Conservation (phyloP, 2,113 vertebrate species). For the Eublepharis macularius region DNA sequence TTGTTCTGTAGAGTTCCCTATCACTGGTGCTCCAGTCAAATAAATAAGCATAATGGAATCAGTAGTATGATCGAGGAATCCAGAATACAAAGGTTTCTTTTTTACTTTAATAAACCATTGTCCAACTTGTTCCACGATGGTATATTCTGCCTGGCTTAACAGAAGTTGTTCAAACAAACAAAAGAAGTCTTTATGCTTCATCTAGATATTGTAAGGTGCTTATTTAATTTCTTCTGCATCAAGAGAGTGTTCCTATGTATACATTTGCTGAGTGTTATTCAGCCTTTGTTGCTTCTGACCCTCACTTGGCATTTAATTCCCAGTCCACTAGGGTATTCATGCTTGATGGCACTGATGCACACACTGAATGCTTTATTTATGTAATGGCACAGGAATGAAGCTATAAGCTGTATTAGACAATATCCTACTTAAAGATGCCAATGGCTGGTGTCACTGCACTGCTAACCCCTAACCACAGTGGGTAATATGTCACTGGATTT, state of each 20-base stretch:
- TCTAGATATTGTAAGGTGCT: slow-evolving; percentile 75
- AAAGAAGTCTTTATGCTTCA: slow-evolving; percentile 75
- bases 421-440: slow-evolving; percentile 64
- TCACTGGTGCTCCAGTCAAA: background rate
- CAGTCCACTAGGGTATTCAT: slow-evolving; percentile 80
- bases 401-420: slow-evolving; percentile 67
- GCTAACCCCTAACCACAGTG: slow-evolving; percentile 28
- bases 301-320: slow-evolving; percentile 86
- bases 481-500: slow-evolving; percentile 46
- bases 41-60: slow-evolving; percentile 44
- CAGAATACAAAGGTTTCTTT: slow-evolving; percentile 60
- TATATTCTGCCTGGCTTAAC: slow-evolving; percentile 76
- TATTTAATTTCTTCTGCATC: slow-evolving; percentile 75
- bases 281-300: slow-evolving; percentile 82
- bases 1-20: background rate
- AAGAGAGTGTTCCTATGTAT: slow-evolving; percentile 74
- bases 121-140: slow-evolving; percentile 76
- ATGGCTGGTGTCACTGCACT: slow-evolving; percentile 48
- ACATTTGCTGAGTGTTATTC: slow-evolving; percentile 85
- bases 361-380: slow-evolving; percentile 79
- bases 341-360: slow-evolving; percentile 79
- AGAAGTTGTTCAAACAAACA: slow-evolving; percentile 76
- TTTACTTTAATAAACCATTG: slow-evolving; percentile 77
- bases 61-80: slow-evolving; percentile 56
- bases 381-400: slow-evolving; percentile 66